Evolutionary conservation across 2,888 invertebrate genomes (phyloP).

Genomic region (Baccha elongata): DNA sequence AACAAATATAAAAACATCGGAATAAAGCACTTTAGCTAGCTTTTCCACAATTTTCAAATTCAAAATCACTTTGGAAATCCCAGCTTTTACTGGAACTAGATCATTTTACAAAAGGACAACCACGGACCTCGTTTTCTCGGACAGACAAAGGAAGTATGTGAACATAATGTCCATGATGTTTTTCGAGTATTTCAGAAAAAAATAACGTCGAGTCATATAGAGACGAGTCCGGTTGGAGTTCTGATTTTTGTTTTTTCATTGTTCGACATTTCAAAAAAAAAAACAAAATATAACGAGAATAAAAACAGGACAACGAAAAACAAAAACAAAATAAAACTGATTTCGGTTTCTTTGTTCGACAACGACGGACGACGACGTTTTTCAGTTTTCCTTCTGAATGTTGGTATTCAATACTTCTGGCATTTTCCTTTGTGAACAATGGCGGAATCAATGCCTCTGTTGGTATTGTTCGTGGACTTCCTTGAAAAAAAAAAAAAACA

Average conservation of each 20-base stretch:
- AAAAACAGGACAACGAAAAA: slow-evolving; percentile 10
- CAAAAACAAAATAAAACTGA: slow-evolving; percentile 38
- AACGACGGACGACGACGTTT: slow-evolving; percentile 34
- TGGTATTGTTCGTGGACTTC: neutral
- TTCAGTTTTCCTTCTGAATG: neutral
- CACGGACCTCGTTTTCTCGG: neutral
- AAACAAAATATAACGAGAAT: too few species aligned
- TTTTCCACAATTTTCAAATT: slow-evolving; percentile 25
- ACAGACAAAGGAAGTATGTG: neutral
- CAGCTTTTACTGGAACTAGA: neutral
- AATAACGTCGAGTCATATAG: slow-evolving; percentile 13
- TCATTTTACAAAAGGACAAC: slow-evolving; percentile 7
- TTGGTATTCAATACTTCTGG: slow-evolving; percentile 23
- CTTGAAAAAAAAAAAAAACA: too few species aligned
- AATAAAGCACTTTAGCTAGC: slow-evolving; percentile 7
- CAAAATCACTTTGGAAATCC: slow-evolving; percentile 19
- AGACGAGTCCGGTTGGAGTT: slow-evolving; percentile 10
- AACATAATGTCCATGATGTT: neutral
- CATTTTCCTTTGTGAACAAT: slow-evolving; percentile 12
- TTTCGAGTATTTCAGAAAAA: neutral
- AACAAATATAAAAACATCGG: neutral
- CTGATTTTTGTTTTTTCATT: slow-evolving; percentile 52
- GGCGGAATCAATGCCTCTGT: slow-evolving; percentile 6
- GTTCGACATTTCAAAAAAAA: slow-evolving; percentile 41
- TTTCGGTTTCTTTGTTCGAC: slow-evolving; percentile 57